Percentiles rank a stretch among this genome's conserved stretches.
Conservation (phyloP, 1,140 invertebrate species). For the Grapholita molesta region DNA sequence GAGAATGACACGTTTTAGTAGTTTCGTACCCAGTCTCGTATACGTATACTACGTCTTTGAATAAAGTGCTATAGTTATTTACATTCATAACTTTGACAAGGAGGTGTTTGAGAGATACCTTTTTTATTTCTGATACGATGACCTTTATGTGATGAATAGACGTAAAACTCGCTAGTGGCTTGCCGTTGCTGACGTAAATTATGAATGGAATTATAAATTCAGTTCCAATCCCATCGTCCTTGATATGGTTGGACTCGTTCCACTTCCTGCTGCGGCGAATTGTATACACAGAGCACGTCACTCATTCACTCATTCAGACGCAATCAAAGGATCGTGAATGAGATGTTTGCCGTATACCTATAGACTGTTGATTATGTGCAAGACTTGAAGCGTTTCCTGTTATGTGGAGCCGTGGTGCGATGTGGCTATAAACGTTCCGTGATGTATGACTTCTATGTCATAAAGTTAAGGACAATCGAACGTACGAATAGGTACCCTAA, state of each 20-base stretch:
- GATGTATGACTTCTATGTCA: background rate
- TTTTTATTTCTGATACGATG: background rate
- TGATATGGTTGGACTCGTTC: conserved; percentile 67
- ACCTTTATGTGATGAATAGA: background rate
- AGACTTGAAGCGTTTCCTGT: conserved; percentile 61
- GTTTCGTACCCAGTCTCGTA: too few relatives aligned
- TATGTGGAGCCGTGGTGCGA: conserved; percentile 26
- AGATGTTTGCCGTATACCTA: conserved; percentile 58
- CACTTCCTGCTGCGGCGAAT: conserved; percentile 66
- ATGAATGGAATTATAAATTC: conserved; percentile 44
- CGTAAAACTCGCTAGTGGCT: background rate
- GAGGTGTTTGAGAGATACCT: too few relatives aligned
- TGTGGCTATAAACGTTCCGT: background rate
- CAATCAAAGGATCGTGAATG: conserved; percentile 71
- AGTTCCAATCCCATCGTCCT: conserved; percentile 64
- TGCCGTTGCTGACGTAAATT: background rate
- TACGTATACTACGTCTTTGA: too few relatives aligned
- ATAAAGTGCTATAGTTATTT: too few relatives aligned
- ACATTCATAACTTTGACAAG: too few relatives aligned
- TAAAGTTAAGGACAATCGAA: background rate
- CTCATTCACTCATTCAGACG: conserved; percentile 71
- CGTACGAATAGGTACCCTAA: background rate
- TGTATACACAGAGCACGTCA: conserved; percentile 67
- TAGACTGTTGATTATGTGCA: conserved; percentile 48
- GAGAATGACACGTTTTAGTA: too few relatives aligned